Conservation (phyloP, 1,140 invertebrate species). For the Lepeophtheirus salmonis region DNA sequence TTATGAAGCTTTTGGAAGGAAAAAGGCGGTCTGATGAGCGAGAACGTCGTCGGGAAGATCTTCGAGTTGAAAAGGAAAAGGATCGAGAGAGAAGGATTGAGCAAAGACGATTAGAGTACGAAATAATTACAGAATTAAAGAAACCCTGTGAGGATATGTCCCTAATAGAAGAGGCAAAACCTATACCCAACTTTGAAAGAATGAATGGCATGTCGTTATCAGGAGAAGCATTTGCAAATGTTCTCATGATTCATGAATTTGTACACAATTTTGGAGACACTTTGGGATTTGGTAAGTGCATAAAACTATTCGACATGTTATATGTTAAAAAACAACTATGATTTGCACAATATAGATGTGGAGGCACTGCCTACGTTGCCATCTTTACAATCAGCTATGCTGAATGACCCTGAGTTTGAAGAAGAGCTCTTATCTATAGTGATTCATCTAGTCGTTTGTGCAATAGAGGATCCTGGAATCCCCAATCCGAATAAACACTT, state of each 20-base stretch:
- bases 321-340: slow-evolving; percentile 9
- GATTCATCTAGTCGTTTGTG: slow-evolving; percentile 70
- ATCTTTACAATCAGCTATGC: slow-evolving; percentile 59
- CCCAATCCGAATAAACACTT: slow-evolving; percentile 66
- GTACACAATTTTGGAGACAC: slow-evolving; percentile 85
- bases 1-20: slow-evolving; percentile 65
- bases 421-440: slow-evolving; percentile 69
- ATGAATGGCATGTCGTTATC: slow-evolving; percentile 59
- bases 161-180: slow-evolving; percentile 27
- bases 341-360: slow-evolving; percentile 52
- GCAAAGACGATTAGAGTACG: slow-evolving; percentile 58
- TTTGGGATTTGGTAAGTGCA: slow-evolving; percentile 58
- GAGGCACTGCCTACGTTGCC: slow-evolving; percentile 66
- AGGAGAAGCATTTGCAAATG: slow-evolving; percentile 70
- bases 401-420: slow-evolving; percentile 63
- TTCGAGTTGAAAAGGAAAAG: slow-evolving; percentile 43
- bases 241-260: slow-evolving; percentile 85
- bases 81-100: slow-evolving; percentile 47
- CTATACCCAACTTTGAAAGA: slow-evolving; percentile 51
- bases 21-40: slow-evolving; percentile 64
- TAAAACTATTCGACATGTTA: no score
- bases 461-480: slow-evolving; percentile 81
- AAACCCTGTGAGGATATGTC: slow-evolving; percentile 47
- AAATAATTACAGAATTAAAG: slow-evolving; percentile 58
- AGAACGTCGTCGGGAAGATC: slow-evolving; percentile 60